Conservation (phyloP, 2,888 invertebrate species). For the Diplazon laetatorius region DNA sequence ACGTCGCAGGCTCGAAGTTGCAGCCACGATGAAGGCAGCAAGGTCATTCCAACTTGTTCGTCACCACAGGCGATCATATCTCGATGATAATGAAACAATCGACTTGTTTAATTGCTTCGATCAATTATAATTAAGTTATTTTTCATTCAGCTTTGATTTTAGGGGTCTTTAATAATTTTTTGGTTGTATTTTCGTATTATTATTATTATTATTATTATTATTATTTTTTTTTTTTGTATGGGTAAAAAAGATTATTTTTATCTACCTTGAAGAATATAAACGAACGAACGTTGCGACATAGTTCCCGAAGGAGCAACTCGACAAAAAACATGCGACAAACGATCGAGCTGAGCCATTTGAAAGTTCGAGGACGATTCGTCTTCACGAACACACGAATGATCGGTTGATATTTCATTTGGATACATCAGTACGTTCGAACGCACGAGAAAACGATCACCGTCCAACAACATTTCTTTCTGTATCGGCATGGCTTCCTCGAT, state of each 20-base stretch:
- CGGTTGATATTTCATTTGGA: conserved; percentile 57
- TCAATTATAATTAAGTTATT: too few species aligned
- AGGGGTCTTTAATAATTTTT: too few species aligned
- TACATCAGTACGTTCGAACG: conserved; percentile 82
- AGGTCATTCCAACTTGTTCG: conserved; percentile 82
- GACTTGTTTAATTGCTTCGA: too few species aligned
- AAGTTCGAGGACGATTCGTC: conserved; percentile 66
- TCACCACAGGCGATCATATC: conserved; percentile 84
- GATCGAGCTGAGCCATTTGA: conserved; percentile 72
- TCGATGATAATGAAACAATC: too few species aligned
- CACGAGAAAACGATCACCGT: conserved; percentile 83
- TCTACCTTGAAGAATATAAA: conserved; percentile 84
- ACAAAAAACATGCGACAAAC: conserved; percentile 79
- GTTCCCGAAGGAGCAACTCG: conserved; percentile 81
- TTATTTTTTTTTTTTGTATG: too few species aligned
- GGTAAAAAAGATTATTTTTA: too few species aligned
- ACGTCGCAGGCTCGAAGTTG: conserved; percentile 82
- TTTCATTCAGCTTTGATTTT: too few species aligned
- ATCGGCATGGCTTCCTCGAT: conserved; percentile 83
- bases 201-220: too few species aligned
- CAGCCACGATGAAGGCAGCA: conserved; percentile 81
- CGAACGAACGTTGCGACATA: conserved; percentile 82
- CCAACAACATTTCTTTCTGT: conserved; percentile 83
- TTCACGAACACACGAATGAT: conserved; percentile 56
- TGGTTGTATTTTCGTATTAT: too few species aligned